These are phyloP conservation scores for Fragariocoptes setiger DNA, from an alignment of 1,140 invertebrate species.

Conservation along the genomic window DNA sequence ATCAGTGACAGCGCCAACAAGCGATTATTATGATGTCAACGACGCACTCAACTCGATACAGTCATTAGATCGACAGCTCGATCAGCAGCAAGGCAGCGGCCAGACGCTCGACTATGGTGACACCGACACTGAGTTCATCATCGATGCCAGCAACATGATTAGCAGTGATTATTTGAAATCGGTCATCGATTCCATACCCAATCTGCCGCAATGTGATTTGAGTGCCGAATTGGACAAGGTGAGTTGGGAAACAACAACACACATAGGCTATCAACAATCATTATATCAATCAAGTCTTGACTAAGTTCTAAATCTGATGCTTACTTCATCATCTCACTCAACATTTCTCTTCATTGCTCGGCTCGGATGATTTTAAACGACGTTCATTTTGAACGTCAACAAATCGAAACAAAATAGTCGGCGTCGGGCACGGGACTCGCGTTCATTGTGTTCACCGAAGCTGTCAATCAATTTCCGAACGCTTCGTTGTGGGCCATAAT, in stretches of 20 bases:
- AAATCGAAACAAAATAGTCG: constrained; percentile 44
- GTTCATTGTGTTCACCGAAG: constrained; percentile 83
- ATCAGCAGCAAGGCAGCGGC: no score
- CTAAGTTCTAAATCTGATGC: not conserved
- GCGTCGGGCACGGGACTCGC: constrained; percentile 67
- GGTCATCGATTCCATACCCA: no score
- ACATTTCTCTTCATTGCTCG: not conserved
- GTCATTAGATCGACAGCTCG: no score
- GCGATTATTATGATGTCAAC: no score
- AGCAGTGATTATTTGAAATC: no score
- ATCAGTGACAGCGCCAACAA: no score
- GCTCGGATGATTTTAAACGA: not conserved
- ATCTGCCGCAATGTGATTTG: constrained; percentile 44
- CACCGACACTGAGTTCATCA: no score
- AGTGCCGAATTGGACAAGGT: constrained; percentile 60
- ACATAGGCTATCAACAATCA: not conserved
- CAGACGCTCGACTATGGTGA: no score
- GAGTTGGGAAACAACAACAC: constrained; percentile 13
- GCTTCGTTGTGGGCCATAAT: constrained; percentile 72
- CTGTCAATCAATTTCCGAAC: constrained; percentile 75
- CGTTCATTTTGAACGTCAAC: not conserved
- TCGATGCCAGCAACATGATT: no score
- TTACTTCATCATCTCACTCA: not conserved
- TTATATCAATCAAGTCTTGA: not conserved
- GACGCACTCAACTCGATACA: no score